Conservation (phyloP, 2,797 vertebrate genomes). For the Periparus ater region DNA sequence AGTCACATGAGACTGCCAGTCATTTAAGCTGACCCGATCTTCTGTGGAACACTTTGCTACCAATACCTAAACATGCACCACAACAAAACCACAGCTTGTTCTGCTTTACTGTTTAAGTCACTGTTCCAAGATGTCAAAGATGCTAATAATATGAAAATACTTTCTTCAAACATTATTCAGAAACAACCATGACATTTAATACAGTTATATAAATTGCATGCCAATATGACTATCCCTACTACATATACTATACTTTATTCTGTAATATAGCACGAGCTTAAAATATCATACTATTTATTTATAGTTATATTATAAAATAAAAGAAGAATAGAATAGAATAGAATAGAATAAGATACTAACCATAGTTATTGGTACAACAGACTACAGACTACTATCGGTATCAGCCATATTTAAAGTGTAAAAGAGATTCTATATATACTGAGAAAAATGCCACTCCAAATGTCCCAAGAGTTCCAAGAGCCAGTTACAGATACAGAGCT, state of each 20-base stretch:
- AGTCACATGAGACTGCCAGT: accelerated
- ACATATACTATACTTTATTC: neutral
- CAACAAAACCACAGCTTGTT: neutral
- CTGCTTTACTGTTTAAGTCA: neutral
- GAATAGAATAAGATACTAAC: neutral
- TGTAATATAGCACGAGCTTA: neutral
- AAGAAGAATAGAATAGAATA: neutral
- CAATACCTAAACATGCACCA: neutral
- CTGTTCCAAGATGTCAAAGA: neutral
- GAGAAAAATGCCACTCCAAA: neutral
- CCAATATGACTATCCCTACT: neutral
- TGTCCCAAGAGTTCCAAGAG: neutral
- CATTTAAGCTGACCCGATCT: neutral
- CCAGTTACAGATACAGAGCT: neutral
- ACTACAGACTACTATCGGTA: neutral
- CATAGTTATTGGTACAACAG: neutral
- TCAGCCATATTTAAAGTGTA: neutral
- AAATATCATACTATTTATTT: neutral
- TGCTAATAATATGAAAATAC: neutral
- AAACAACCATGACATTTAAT: neutral
- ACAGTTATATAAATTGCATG: neutral
- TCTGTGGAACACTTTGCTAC: neutral
- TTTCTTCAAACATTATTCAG: neutral
- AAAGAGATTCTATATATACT: neutral
- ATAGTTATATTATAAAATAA: neutral